phyloP scores from a whole-genome alignment of 2,797 vertebrate species.

The Balearica regulorum region DNA sequence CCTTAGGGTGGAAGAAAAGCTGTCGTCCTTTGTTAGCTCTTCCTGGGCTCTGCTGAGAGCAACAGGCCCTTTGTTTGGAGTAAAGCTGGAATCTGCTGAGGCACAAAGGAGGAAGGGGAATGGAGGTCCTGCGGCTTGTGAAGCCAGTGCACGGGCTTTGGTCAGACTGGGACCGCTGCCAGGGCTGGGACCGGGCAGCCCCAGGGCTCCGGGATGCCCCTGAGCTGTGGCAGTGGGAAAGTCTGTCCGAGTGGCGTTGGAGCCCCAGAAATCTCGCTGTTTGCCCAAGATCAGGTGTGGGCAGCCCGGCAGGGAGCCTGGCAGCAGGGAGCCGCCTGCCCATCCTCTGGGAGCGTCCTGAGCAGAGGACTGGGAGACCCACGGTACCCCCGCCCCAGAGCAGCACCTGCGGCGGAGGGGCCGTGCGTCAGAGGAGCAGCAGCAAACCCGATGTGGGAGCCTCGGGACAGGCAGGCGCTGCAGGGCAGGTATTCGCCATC shows the following conservation, averaged over 20 bases:
- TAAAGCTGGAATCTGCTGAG: background rate
- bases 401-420: constrained; percentile 49
- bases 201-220: background rate
- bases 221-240: background rate
- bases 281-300: fast-evolving
- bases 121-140: fast-evolving
- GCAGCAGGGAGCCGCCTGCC: background rate
- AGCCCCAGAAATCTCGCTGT: background rate
- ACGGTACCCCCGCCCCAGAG: fast-evolving
- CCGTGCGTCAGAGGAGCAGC: background rate
- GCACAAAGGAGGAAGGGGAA: constrained; percentile 2
- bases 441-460: background rate
- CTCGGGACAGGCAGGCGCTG: background rate
- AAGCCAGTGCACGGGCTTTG: background rate
- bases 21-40: background rate
- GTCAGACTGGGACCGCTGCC: background rate
- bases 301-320: background rate
- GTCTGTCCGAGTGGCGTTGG: fast-evolving
- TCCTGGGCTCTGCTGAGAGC: background rate
- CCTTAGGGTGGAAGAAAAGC: background rate
- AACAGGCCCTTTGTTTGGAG: background rate
- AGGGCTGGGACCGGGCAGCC: background rate
- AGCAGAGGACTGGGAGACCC: background rate
- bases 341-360: background rate
- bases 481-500: background rate